Percentiles rank a stretch among this genome's conserved stretches.
Evolutionary conservation across 2,888 invertebrate genomes (phyloP).

Genomic region (Lamellibrachia columna): DNA sequence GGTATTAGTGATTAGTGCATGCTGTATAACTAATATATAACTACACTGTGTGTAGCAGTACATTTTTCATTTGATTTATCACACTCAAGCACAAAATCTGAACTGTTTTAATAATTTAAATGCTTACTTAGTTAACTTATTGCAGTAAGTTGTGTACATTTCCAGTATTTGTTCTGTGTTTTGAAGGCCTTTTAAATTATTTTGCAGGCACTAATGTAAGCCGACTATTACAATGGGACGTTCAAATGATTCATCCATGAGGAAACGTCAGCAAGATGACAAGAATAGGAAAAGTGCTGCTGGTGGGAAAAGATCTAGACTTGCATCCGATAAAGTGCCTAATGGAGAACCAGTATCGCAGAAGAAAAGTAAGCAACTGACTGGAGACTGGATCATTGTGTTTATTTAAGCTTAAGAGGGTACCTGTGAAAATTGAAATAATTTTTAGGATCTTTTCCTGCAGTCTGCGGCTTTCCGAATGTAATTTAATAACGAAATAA

Average conservation of each 20-base stretch:
- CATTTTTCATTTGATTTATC: too few relatives aligned
- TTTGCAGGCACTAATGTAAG: neutral
- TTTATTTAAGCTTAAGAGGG: neutral
- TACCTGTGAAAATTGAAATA: neutral
- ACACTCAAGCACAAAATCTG: too few relatives aligned
- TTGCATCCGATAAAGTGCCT: neutral
- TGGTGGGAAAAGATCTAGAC: neutral
- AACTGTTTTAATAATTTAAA: too few relatives aligned
- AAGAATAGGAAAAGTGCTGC: neutral
- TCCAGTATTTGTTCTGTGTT: too few relatives aligned
- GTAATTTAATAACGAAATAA: too few relatives aligned
- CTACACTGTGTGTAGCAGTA: too few relatives aligned
- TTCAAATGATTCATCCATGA: neutral
- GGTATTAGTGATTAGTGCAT: too few relatives aligned
- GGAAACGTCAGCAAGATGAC: neutral
- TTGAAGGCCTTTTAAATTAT: neutral
- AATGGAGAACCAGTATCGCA: neutral
- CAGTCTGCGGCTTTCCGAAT: too few relatives aligned
- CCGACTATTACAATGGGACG: neutral
- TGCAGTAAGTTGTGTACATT: too few relatives aligned
- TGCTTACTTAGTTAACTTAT: too few relatives aligned
- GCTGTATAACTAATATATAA: too few relatives aligned
- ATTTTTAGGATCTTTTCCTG: too few relatives aligned
- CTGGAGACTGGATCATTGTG: neutral
- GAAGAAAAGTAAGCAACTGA: neutral